Conservation (phyloP, 2,797 vertebrate genomes). For the Enteromius treurensis region DNA sequence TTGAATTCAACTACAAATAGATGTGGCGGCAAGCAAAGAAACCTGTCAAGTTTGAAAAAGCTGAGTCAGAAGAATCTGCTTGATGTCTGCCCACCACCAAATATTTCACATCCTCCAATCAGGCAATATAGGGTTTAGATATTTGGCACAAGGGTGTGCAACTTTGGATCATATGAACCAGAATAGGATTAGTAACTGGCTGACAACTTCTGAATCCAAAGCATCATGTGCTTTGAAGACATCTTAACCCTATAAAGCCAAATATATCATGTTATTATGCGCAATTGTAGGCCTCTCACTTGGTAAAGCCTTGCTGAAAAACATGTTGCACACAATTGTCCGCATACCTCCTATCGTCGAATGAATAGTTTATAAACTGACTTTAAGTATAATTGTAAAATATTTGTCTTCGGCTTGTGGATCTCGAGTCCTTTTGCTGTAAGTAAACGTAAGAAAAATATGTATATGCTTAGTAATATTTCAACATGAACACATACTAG, state of each 20-base stretch:
- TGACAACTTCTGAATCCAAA: conserved; percentile 27
- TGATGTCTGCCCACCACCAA: conserved; percentile 36
- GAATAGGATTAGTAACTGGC: conserved; percentile 40
- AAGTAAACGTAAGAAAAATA: background rate
- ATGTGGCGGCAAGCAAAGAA: conserved; percentile 10
- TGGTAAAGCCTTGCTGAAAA: background rate
- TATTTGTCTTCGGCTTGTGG: background rate
- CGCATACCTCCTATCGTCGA: no score
- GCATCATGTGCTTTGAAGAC: conserved; percentile 22
- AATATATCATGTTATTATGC: background rate
- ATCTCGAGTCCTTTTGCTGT: background rate
- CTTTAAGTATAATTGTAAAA: background rate
- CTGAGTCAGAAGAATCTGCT: conserved; percentile 25
- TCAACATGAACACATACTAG: background rate
- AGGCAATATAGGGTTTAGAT: conserved; percentile 33
- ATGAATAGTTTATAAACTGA: background rate
- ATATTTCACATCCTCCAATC: conserved; percentile 40
- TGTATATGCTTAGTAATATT: background rate
- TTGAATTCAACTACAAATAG: background rate
- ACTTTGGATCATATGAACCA: conserved; percentile 37
- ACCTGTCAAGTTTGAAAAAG: background rate
- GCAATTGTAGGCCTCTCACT: background rate
- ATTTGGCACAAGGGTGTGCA: conserved; percentile 34
- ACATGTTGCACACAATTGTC: no score
- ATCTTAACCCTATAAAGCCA: conserved; percentile 28